Conservation (phyloP, 1,140 invertebrate species). For the Trinorchestia longiramus region DNA sequence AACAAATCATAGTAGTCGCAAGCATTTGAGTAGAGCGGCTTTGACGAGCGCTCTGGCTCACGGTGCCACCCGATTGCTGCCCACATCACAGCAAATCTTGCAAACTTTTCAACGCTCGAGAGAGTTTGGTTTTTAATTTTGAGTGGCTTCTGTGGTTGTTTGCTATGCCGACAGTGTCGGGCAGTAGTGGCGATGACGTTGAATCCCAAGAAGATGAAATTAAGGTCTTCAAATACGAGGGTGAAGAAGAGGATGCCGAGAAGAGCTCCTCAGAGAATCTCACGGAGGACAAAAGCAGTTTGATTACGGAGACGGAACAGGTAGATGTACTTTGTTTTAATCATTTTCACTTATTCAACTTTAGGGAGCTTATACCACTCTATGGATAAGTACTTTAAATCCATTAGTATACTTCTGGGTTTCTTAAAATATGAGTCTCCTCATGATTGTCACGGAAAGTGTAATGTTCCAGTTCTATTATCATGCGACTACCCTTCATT, state of each 20-base stretch:
- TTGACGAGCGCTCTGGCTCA: not conserved
- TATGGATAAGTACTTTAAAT: not conserved
- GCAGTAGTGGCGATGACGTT: constrained; percentile 66
- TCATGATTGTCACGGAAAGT: not conserved
- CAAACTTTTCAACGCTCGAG: not conserved
- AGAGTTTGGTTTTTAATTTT: not conserved
- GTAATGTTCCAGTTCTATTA: not conserved
- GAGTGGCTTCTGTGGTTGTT: constrained; percentile 58
- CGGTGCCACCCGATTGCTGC: not conserved
- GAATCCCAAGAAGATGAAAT: constrained; percentile 67
- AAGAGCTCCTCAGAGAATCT: constrained; percentile 66
- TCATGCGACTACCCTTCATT: too few relatives aligned
- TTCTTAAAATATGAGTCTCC: not conserved
- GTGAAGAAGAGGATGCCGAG: constrained; percentile 66
- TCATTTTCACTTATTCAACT: not conserved
- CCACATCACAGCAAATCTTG: not conserved
- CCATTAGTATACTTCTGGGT: not conserved
- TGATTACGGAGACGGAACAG: constrained; percentile 67
- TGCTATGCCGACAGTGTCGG: constrained; percentile 67
- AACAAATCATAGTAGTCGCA: not conserved
- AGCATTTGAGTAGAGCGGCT: not conserved
- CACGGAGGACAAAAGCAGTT: constrained; percentile 67
- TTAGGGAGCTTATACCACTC: not conserved
- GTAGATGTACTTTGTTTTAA: constrained; percentile 47
- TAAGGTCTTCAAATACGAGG: constrained; percentile 67